Evolutionary conservation across 35 echinoderm and acorn worm species (phyloP).

Genomic region (Heliocidaris tuberculata): DNA sequence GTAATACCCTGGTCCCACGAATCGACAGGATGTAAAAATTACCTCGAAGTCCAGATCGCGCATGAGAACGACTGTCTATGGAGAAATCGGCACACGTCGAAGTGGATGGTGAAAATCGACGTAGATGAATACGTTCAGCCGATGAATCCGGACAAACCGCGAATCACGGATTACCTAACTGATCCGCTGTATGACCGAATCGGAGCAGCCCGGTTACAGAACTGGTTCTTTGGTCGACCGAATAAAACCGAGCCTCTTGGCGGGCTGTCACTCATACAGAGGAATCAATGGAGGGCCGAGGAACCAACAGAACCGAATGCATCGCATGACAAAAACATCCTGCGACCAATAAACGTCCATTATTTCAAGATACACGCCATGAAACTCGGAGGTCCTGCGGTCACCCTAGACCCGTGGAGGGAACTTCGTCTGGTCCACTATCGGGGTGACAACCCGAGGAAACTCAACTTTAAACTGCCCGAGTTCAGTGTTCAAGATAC

Average conservation of each 20-base stretch:
- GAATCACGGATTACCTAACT: constrained; percentile 61
- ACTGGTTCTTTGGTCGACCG: constrained; percentile 87
- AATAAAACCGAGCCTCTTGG: background rate
- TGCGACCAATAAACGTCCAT: constrained; percentile 82
- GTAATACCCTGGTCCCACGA: constrained; percentile 82
- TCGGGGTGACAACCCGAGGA: constrained; percentile 83
- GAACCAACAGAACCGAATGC: constrained; percentile 70
- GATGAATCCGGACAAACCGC: constrained; percentile 64
- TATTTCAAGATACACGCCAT: constrained; percentile 96
- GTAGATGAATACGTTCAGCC: constrained; percentile 92
- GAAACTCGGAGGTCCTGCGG: constrained; percentile 71
- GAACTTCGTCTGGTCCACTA: constrained; percentile 89
- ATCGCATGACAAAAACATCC: constrained; percentile 84
- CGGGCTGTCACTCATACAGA: background rate
- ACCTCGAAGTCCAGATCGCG: constrained; percentile 87
- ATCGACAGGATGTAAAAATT: constrained; percentile 60
- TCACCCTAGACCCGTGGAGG: constrained; percentile 61
- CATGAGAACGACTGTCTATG: constrained; percentile 95
- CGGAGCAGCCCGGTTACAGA: constrained; percentile 60
- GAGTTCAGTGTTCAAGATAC: constrained; percentile 62
- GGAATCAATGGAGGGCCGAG: constrained; percentile 67
- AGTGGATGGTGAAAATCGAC: constrained; percentile 94
- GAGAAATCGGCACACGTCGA: constrained; percentile 64
- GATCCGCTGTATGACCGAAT: constrained; percentile 44
- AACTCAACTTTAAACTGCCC: constrained; percentile 64